Base-by-base conservation (phyloP, 30 jellyfish, hydroid and myxozoan genomes). In the Chrysaora quinquecirrha region DNA sequence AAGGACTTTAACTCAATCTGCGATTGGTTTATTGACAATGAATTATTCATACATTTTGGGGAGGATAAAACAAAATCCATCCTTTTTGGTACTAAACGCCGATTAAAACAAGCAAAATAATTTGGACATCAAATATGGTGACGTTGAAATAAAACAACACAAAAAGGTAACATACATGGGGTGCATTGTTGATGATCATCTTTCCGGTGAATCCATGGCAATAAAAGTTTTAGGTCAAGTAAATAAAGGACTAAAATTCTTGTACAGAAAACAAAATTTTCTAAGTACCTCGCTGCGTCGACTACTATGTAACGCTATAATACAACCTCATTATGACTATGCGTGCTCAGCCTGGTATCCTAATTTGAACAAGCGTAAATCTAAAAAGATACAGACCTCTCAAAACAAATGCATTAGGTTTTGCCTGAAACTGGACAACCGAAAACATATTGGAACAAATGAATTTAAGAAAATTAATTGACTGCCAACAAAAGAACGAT, bases 271-370 rank as follows among this genome's bases (percentile, higher is more conserved):
- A 16, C 31, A 28, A 28, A 29, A 48, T 4, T 64, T 56, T 3
- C 48, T 28, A 22, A 29, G 28, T 64, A 27, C 21, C 21, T 64
- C 48, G 2, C 73, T 70, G 33, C 22, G 82, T 16, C 30, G 82
- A 34, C 25, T 27, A 11, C 73, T 70, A 7, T 33, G 14, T 6
- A 70, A 70, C 12, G 82, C 73, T 9, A 67, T 65, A 28, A 32
- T 30, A 9, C 82, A 70, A 27, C 73, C 82, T 30, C 82, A 70
- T 70, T 70, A 27, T 22, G 82, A 70, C 31, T 70, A 70, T 70
- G 82, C 64, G 19, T 70, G 82, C 47, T 29, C 72, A 6, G 72
- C 82, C 11, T 70, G 72, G 82, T 29, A 70, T 25, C 67, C 67
- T 2, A 70, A 6, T 4, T 27, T 70, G 22, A 29, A 70, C n/a